Evolutionary conservation across 2,113 vertebrate species (phyloP), one percentile per base, ranked within the genome.

Genomic region (Oreochromis tanganicae): DNA sequence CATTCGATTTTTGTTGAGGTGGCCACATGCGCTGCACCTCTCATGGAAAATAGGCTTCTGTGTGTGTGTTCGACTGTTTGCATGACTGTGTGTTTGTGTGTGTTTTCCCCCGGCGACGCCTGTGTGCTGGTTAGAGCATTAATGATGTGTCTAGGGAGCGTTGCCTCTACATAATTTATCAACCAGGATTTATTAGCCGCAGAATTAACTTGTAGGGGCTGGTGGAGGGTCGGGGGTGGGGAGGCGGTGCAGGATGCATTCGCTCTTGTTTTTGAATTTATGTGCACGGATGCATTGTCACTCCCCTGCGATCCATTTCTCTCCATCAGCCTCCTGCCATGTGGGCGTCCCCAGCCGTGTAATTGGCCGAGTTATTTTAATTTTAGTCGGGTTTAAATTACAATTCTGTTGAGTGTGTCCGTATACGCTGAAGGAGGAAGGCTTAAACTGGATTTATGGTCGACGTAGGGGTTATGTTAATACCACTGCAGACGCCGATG

Each of bases 141-240:
- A 96, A 94, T 95, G 93, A 92, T 91, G 93, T 82, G 87, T 92
- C 93, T 32, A 24, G 81, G 93, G 95, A 95, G 81, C 46, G 4
- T 79, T 55, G 50, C 88, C 68, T 87, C 81, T 95, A 84, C 90
- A 95, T 95, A 91, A 95, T 96, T 95, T 90, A 96, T 95, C 86
- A 95, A 90, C 61, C 82, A 89, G 87, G 90, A 93, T 93, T 94
- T 95, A 94, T 95, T 91, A 95, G 88, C 86, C 7, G 68, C 92
- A 91, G 86, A 88, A 92, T 95, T 84, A 94, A 86, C 82, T 86
- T 87, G 83, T 92, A n/a, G 84, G 48, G 38, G 41, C 56, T n/a
- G 83, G 24, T 75, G 2, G 41, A 17, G 24, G 68, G 14, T 1
- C 14, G 68, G 46, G 19, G 83, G 27, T 5, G 4, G 41, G 75